phyloP scores from a whole-genome alignment of 2,888 invertebrate genomes.

The Sthenelais limicola region DNA sequence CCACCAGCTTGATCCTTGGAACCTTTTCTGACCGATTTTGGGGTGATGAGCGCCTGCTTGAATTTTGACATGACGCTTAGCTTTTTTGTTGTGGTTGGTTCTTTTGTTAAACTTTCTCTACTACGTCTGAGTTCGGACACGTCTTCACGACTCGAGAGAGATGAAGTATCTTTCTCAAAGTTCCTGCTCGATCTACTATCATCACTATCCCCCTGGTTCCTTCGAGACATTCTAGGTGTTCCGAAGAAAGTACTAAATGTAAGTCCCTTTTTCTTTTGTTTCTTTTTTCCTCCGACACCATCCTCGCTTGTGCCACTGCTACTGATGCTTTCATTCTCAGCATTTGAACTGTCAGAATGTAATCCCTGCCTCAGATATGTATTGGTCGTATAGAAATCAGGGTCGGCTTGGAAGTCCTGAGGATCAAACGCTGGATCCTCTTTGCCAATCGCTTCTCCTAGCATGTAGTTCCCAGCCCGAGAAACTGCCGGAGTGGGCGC shows the following conservation, averaged over 20 bases:
- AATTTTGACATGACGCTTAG: slow-evolving; percentile 20
- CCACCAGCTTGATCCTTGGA: background rate
- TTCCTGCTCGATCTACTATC: background rate
- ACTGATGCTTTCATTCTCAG: background rate
- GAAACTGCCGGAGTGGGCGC: background rate
- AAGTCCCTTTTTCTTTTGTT: background rate
- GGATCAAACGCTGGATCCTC: too few species aligned
- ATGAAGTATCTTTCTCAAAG: background rate
- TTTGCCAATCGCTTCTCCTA: too few species aligned
- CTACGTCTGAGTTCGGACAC: background rate
- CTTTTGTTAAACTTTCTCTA: background rate
- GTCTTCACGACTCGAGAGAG: background rate
- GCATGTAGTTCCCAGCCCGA: slow-evolving; percentile 7
- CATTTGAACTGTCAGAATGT: background rate
- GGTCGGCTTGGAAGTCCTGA: background rate
- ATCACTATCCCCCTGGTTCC: background rate
- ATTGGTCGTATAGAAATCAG: background rate
- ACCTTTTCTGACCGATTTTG: background rate
- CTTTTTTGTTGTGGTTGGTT: background rate
- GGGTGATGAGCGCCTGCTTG: slow-evolving; percentile 19
- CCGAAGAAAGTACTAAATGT: slow-evolving; percentile 17
- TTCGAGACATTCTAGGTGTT: slow-evolving; percentile 1
- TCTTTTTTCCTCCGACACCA: background rate
- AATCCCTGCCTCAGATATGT: background rate
- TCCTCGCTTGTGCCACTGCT: slow-evolving; percentile 5